Percentiles rank a stretch among this genome's conserved stretches.
Evolutionary conservation across 2,113 vertebrate genomes (phyloP).

Genomic region (Chaenogobius annularis): DNA sequence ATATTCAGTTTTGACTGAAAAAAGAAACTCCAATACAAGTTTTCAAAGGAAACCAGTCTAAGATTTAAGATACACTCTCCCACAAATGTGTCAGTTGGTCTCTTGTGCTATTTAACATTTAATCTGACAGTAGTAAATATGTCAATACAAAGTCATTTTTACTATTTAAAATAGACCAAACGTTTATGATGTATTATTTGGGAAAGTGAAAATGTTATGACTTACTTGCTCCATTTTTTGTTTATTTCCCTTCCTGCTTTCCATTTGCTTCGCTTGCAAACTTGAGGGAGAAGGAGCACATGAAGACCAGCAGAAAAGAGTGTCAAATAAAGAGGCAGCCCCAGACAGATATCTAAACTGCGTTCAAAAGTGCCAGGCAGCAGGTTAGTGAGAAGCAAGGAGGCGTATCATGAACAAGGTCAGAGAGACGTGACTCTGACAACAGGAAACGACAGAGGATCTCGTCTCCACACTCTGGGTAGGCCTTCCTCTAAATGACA

Average conservation of each 20-base stretch:
- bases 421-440: conserved; percentile 62
- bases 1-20: no score
- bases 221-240: neutral
- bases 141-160: neutral
- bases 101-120: neutral
- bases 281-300: neutral
- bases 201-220: neutral
- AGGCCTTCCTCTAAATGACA: conserved; percentile 61
- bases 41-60: neutral
- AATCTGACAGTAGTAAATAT: neutral
- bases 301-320: conserved; percentile 9
- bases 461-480: conserved; percentile 44
- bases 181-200: neutral
- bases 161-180: neutral
- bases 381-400: conserved; percentile 58
- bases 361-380: conserved; percentile 37
- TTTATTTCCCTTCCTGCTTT: neutral
- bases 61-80: neutral
- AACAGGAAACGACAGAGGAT: conserved; percentile 78
- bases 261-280: neutral
- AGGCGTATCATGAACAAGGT: conserved; percentile 71
- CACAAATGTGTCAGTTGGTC: neutral
- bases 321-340: conserved; percentile 36
- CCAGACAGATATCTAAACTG: conserved; percentile 34
- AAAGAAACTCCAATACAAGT: no score